Percentiles rank a stretch among this genome's conserved stretches.
These are phyloP conservation scores for Leptatherina wallacei DNA, from an alignment of 2,797 vertebrate species.

Conservation along the genomic window DNA sequence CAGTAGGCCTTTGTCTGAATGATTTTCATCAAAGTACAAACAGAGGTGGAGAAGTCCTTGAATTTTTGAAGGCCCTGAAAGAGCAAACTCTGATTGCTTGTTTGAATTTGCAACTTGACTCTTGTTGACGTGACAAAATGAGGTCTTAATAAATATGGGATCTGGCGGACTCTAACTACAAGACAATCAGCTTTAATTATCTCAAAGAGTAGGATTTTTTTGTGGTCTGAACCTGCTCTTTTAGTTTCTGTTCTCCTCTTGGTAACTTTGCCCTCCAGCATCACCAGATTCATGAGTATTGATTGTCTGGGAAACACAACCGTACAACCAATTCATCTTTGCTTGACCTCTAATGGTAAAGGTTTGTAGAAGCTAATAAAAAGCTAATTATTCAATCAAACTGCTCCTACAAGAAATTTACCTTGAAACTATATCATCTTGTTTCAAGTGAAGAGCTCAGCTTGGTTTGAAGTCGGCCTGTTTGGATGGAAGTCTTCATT, in stretches of 20 bases:
- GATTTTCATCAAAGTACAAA: not conserved
- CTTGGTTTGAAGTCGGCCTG: conserved; percentile 17
- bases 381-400: conserved; percentile 73
- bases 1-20: not conserved
- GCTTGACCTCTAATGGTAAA: conserved; percentile 71
- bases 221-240: conserved; percentile 18
- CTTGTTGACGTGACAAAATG: not conserved
- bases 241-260: conserved; percentile 24
- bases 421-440: conserved; percentile 44
- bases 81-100: not conserved
- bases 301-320: conserved; percentile 52
- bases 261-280: conserved; percentile 54
- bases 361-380: conserved; percentile 72
- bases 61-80: not conserved
- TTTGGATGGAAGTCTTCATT: conserved; percentile 41
- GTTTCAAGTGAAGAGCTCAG: conserved; percentile 38
- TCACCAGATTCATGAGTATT: conserved; percentile 65
- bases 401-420: conserved; percentile 62
- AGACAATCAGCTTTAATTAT: conserved; percentile 48
- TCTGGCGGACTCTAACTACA: conserved; percentile 14
- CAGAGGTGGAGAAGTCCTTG: not conserved
- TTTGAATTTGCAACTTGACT: not conserved
- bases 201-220: conserved; percentile 9
- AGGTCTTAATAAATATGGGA: not conserved
- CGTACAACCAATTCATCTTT: conserved; percentile 58